Evolutionary conservation across 1,140 invertebrate genomes (phyloP), one percentile per base, ranked within the genome.

Genomic region (Eumaeus atala): DNA sequence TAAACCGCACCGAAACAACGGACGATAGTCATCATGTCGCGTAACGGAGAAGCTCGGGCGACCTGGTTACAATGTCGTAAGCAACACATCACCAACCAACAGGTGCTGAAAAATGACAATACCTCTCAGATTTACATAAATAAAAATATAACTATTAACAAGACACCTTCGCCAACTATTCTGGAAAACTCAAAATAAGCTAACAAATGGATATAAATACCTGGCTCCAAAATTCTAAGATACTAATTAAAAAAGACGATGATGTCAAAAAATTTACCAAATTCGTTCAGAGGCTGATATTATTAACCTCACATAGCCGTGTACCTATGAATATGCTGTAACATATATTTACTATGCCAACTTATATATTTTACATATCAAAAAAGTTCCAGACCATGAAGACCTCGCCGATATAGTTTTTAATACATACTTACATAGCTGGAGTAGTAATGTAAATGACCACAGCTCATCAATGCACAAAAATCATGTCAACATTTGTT

Each of bases 401-500:
- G 38, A n/a, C 12, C 16, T 42, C 7, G 12, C n/a, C 7, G 11
- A 42, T 7, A 42, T 42, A 11, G 9, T n/a, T 7, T 42, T 42
- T 12, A 12, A 42, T 12, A 1, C 38, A 10, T 42, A 42, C 16
- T 42, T 42, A 42, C 11, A 1, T 42, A 42, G 38, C 38, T 42
- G 38, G 38, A 9, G 38, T 42, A 42, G 12, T 42, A 16, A 1
- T 12, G 12, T 42, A n/a, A 42, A 42, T 12, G 38, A 42, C 11
- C 8, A 42, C 9, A 42, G 38, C 12, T 42, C 38, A 42, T 42
- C 38, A 42, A n/a, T 42, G 38, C 38, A 42, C 38, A 42, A n/a
- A 42, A 42, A n/a, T 42, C 38, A 42, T 42, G 38, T 42, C 2
- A 42, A 42, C n/a, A 42, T 42, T 42, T 42, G 38, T 42, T 42